A percentile compares a stretch with the other conserved stretches of the same genome.
phyloP scores from a whole-genome alignment of 37 sponge, comb jelly and placozoan species.

The Bolinopsis microptera region DNA sequence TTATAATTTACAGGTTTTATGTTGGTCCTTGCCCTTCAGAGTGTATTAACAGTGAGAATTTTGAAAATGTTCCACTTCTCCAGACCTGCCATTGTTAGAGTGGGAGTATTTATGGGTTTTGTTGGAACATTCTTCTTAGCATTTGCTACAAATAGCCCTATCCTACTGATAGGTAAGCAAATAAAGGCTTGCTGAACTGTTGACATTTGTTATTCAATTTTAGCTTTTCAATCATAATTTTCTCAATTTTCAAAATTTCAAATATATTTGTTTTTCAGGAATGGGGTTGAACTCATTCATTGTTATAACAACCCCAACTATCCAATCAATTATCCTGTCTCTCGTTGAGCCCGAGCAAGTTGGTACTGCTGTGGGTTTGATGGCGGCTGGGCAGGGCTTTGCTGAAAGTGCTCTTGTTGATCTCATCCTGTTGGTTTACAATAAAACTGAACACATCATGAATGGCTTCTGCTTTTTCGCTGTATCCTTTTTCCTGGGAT shows the following conservation, averaged over 20 bases:
- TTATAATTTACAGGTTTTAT: not conserved
- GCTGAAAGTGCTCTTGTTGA: not conserved
- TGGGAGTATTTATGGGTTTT: conserved; percentile 6
- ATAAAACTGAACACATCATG: not conserved
- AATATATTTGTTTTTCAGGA: too few relatives aligned
- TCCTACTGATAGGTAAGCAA: conserved; percentile 7
- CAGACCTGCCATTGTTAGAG: not conserved
- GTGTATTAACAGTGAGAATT: not conserved
- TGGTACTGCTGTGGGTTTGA: conserved; percentile 9
- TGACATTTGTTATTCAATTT: too few relatives aligned
- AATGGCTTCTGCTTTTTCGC: conserved; percentile 39
- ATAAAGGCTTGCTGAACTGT: too few relatives aligned
- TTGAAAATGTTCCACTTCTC: not conserved
- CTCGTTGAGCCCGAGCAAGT: conserved; percentile 8
- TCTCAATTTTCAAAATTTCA: too few relatives aligned
- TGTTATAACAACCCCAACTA: not conserved
- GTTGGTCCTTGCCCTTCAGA: not conserved
- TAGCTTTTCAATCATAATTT: too few relatives aligned
- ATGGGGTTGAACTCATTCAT: not conserved
- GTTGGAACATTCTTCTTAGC: conserved; percentile 45
- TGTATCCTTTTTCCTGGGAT: not conserved
- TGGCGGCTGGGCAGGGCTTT: conserved; percentile 1
- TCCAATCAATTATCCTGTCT: conserved; percentile 11
- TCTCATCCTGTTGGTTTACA: not conserved
- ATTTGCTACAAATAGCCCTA: not conserved